phyloP scores from a whole-genome alignment of 2,888 invertebrate genomes.

The Geophilus truncorum region DNA sequence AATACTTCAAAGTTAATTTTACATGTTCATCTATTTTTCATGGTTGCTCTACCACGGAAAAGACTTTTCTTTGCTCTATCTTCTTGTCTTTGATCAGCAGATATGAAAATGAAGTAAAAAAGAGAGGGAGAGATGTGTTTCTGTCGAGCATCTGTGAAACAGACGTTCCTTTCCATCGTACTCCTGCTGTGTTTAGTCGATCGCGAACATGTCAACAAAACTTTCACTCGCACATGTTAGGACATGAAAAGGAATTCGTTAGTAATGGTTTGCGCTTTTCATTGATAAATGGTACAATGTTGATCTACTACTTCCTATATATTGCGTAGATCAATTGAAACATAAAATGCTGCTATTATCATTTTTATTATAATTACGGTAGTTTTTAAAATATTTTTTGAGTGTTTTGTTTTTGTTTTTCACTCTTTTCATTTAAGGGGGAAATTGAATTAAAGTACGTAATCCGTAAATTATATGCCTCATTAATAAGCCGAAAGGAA shows the following conservation, averaged over 20 bases:
- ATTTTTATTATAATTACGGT: too few relatives aligned
- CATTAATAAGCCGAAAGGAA: too few relatives aligned
- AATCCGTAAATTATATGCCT: too few relatives aligned
- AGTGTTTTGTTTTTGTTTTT: not conserved
- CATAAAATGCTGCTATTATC: too few relatives aligned
- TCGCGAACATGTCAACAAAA: not conserved
- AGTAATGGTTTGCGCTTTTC: not conserved
- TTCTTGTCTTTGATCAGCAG: not conserved
- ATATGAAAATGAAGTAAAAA: not conserved
- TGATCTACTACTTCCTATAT: too few relatives aligned
- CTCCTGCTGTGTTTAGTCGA: not conserved
- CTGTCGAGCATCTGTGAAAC: not conserved
- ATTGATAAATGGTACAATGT: too few relatives aligned
- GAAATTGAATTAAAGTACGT: too few relatives aligned
- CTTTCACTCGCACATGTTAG: not conserved
- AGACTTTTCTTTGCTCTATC: not conserved
- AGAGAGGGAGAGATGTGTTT: not conserved
- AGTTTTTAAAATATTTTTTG: too few relatives aligned
- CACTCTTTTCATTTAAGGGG: too few relatives aligned
- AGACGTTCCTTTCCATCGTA: not conserved
- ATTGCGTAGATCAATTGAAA: too few relatives aligned
- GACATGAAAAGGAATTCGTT: not conserved
- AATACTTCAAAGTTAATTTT: too few relatives aligned
- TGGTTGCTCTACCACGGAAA: not conserved
- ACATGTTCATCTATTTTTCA: too few relatives aligned